Evolutionary conservation across 2,888 invertebrate species (phyloP).

Genomic region (Pasiphila rectangulata): DNA sequence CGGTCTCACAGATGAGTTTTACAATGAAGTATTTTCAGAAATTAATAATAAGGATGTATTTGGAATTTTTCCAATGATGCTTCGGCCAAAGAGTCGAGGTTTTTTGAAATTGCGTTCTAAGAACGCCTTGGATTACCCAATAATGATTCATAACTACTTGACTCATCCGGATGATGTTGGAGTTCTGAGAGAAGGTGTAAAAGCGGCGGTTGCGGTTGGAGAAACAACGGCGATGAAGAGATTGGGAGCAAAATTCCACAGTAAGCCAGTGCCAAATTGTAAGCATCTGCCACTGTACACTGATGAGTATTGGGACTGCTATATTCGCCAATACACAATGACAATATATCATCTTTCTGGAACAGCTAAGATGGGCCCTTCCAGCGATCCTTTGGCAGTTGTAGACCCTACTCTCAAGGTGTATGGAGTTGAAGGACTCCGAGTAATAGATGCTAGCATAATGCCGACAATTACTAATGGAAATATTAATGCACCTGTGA

Average conservation of each 20-base stretch:
- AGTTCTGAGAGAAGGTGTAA: constrained; percentile 91
- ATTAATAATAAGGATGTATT: constrained; percentile 89
- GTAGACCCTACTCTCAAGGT: constrained; percentile 89
- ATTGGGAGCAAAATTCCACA: constrained; percentile 89
- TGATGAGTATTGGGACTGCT: constrained; percentile 94
- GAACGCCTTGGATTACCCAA: constrained; percentile 89
- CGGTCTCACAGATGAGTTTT: constrained; percentile 90
- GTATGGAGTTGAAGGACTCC: constrained; percentile 87
- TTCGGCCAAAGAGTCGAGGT: constrained; percentile 93
- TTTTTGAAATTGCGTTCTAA: constrained; percentile 86
- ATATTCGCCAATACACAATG: constrained; percentile 90
- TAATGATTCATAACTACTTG: constrained; percentile 95
- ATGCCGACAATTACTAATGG: constrained; percentile 94
- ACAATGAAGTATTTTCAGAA: constrained; percentile 86
- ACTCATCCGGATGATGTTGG: constrained; percentile 92
- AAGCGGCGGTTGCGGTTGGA: constrained; percentile 90
- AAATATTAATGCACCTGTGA: constrained; percentile 92
- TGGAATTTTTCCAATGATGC: constrained; percentile 92
- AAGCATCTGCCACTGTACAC: constrained; percentile 88
- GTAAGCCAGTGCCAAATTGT: constrained; percentile 89
- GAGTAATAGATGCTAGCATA: constrained; percentile 93
- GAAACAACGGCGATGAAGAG: constrained; percentile 89
- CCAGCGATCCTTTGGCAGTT: constrained; percentile 88
- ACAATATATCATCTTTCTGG: constrained; percentile 93
- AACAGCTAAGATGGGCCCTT: constrained; percentile 91